Evolutionary conservation across 2,888 invertebrate genomes (phyloP).

Genomic region (Dynastes hyllus): DNA sequence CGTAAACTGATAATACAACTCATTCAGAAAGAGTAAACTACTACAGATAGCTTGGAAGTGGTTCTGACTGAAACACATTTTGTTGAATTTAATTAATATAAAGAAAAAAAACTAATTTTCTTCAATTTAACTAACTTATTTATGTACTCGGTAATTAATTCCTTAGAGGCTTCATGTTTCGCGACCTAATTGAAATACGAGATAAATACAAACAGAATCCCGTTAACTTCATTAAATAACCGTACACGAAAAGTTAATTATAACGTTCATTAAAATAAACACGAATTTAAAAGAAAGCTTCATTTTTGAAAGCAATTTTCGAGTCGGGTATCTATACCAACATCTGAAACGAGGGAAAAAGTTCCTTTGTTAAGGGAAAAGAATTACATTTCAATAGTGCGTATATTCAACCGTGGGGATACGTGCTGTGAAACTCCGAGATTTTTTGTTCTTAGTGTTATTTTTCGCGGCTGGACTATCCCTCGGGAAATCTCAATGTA

Average conservation of each 20-base stretch:
- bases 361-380: slow-evolving; percentile 22
- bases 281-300: slow-evolving; percentile 14
- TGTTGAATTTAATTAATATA: no score
- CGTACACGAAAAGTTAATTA: slow-evolving; percentile 5
- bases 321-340: not conserved
- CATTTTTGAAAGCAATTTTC: slow-evolving; percentile 19
- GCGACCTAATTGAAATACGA: slow-evolving; percentile 1
- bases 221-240: not conserved
- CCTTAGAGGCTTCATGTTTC: not conserved
- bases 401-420: slow-evolving; percentile 37
- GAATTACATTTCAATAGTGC: slow-evolving; percentile 43
- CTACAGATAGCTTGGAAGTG: no score
- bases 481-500: slow-evolving; percentile 65
- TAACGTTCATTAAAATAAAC: slow-evolving; percentile 8
- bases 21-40: no score
- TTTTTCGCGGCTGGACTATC: slow-evolving; percentile 63
- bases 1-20: no score
- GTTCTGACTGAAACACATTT: no score
- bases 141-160: not conserved
- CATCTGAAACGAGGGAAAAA: slow-evolving; percentile 19
- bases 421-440: slow-evolving; percentile 52
- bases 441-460: slow-evolving; percentile 62
- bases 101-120: no score
- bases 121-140: not conserved
- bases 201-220: slow-evolving; percentile 10